Evolutionary conservation across 2,797 vertebrate species (phyloP), one percentile per base, ranked within the genome.

Genomic region (Delichon dasypus): DNA sequence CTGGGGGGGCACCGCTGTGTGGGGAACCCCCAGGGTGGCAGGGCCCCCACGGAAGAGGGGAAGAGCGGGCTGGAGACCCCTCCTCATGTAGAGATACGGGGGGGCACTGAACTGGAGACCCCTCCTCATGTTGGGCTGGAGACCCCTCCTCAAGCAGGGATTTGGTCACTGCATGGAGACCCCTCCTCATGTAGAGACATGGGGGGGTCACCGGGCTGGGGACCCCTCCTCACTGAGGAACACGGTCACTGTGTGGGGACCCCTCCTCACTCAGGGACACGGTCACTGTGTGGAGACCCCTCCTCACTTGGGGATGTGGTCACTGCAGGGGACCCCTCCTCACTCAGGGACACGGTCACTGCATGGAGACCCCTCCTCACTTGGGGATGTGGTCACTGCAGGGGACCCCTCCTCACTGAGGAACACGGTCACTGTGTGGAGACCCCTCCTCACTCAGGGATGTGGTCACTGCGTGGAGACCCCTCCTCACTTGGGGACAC

Each of bases 401-500:
- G n/a, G n/a, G n/a, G n/a, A n/a, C n/a, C n/a, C n/a, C n/a, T n/a
- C n/a, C n/a, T n/a, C n/a, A n/a, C n/a, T n/a, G n/a, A n/a, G n/a
- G n/a, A n/a, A n/a, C 40, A n/a, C n/a, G n/a, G n/a, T n/a, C n/a
- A n/a, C n/a, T n/a, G n/a, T n/a, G n/a, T n/a, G n/a, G n/a, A n/a
- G n/a, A n/a, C n/a, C n/a, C n/a, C n/a, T n/a, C n/a, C n/a, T n/a
- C n/a, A n/a, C n/a, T n/a, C n/a, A n/a, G n/a, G n/a, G n/a, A n/a
- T n/a, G n/a, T n/a, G n/a, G 11, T 29, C 66, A 30, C 25, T 38
- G 19, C 14, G 2, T 30, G 20, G 36, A 20, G 29, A 20, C 38
- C 30, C 48, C 23, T 66, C 23, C 25, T 5, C 13, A 6, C 1
- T 3, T 1, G 0, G 42, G 68, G 64, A 32, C 7, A 8, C 3